Evolutionary conservation across 2,888 invertebrate genomes (phyloP), one percentile per base, ranked within the genome.

Genomic region (Spodoptera littoralis): DNA sequence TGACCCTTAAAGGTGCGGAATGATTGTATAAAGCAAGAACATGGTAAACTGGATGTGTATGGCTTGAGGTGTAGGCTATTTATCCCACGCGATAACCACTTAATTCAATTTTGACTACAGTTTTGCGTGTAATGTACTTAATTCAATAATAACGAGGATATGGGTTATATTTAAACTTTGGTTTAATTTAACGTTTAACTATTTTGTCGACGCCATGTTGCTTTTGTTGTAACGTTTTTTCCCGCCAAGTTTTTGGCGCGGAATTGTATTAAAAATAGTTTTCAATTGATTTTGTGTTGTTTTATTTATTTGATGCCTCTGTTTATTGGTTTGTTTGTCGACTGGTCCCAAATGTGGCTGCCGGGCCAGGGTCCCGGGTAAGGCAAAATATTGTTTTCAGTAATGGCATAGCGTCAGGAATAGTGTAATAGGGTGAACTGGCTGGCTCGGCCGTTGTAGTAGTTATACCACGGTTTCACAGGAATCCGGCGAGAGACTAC

Each of bases 101-200:
- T 72, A 4, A 60, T 74, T 72, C 72, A 72, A 72, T 74, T 60
- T 41, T 4, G 60, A 54, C 47, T 53, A 70, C 36, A 11, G 67
- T 43, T 59, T 73, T 65, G 66, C 79, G 73, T 72, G 60, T 65
- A 67, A 74, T 77, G 90, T 90, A 90, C 90, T 90, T 90, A 90
- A 90, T 82, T 89, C 85, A 82, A 77, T 77, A 58, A 73, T 76
- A 70, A 76, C 63, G 63, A 62, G 73, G 72, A 64, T 76, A 62
- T 81, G 68, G 82, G 75, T 79, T 75, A 77, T 74, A 76, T 79
- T 52, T 79, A 79, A 72, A 73, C 65, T 69, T 77, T 76, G 69
- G 71, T 64, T 80, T 78, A 74, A 74, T 27, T 27, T 27, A 4
- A 27, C 9, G 36, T 36, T 8, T 9, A 36, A 30, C 64, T 71